Evolutionary conservation across 2,888 invertebrate genomes (phyloP).

Genomic region (Nephrotoma appendiculata): DNA sequence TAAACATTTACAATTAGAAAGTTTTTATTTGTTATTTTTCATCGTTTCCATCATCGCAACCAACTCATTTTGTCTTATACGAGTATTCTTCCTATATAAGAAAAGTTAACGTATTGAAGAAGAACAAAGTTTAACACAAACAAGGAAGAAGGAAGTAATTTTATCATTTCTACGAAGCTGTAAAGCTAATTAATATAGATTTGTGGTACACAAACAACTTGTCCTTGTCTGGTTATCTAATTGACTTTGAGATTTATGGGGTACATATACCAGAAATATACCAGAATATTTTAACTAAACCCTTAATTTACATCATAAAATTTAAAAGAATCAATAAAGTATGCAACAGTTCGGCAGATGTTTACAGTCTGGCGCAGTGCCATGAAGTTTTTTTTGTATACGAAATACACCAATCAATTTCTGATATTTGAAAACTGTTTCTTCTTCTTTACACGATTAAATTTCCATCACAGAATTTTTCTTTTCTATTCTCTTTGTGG

Average conservation of each 20-base stretch:
- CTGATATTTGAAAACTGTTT: background rate
- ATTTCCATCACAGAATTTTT: background rate
- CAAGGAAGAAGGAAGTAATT: background rate
- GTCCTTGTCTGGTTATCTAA: background rate
- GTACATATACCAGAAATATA: background rate
- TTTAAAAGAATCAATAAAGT: background rate
- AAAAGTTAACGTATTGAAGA: no score
- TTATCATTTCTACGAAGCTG: background rate
- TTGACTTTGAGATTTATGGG: background rate
- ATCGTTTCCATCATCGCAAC: background rate
- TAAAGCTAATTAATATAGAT: background rate
- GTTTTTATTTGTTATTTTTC: no score
- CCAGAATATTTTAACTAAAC: background rate
- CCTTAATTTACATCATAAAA: background rate
- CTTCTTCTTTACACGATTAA: background rate
- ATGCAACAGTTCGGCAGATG: background rate
- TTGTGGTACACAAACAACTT: background rate
- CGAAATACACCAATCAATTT: background rate
- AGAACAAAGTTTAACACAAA: no score
- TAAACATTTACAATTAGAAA: no score
- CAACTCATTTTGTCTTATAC: background rate
- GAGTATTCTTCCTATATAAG: no score
- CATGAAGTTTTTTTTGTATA: background rate
- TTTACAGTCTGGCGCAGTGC: background rate
- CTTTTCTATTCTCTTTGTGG: background rate